Conservation (phyloP, 2,888 invertebrate species). For the Itoplectis maculator region DNA sequence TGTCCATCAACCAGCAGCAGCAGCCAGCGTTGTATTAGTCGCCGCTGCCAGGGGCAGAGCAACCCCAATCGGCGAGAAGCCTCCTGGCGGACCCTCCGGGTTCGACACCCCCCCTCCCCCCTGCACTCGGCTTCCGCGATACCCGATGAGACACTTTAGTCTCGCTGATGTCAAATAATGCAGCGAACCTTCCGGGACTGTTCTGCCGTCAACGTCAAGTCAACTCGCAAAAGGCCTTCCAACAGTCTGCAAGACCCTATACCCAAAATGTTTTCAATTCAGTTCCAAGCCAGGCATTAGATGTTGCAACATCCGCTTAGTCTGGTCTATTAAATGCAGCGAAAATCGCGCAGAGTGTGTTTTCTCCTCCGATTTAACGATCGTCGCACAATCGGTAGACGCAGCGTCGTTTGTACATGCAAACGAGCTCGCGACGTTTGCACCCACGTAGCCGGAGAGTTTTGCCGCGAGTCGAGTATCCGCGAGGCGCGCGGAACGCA, state of each 20-base stretch:
- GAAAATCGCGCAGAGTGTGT: not conserved
- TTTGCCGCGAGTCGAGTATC: conserved; percentile 3
- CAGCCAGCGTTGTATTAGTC: not conserved
- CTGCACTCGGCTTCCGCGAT: not conserved
- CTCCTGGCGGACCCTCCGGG: not conserved
- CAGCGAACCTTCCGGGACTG: too few species aligned
- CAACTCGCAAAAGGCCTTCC: too few species aligned
- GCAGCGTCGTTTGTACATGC: not conserved
- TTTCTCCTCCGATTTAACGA: conserved; percentile 23
- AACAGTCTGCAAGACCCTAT: too few species aligned
- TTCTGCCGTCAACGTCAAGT: too few species aligned
- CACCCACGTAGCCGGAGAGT: conserved; percentile 15
- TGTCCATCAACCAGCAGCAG: conserved; percentile 1
- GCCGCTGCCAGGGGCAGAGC: not conserved
- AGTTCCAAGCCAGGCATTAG: too few species aligned
- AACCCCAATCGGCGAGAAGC: not conserved
- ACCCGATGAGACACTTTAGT: not conserved
- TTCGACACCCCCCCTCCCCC: too few species aligned
- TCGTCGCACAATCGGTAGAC: not conserved
- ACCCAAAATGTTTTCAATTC: too few species aligned
- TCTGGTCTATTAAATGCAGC: not conserved
- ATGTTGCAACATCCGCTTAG: too few species aligned
- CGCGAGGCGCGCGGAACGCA: conserved; percentile 8
- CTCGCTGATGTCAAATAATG: not conserved
- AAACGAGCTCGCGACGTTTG: conserved; percentile 24